These are phyloP conservation scores for Xestia rhomboidea DNA, from an alignment of 2,888 invertebrate species.

Conservation along the genomic window DNA sequence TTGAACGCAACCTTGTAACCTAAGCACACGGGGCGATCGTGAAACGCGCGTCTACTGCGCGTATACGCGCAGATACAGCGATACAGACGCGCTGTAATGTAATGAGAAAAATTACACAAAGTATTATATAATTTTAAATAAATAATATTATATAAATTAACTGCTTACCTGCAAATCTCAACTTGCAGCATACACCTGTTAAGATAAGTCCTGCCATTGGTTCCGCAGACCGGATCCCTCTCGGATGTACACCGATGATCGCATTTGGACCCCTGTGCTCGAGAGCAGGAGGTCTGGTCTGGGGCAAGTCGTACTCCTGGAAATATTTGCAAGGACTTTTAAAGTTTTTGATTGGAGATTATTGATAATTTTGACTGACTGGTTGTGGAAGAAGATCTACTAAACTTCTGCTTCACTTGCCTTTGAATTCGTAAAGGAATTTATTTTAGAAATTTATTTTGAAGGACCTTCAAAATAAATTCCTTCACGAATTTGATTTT, in stretches of 20 bases:
- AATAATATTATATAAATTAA: no score
- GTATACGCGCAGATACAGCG: no score
- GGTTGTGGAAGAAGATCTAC: not conserved
- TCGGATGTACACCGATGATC: constrained; percentile 95
- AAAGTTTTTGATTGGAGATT: not conserved
- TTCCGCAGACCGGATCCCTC: constrained; percentile 96
- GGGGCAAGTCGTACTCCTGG: constrained; percentile 88
- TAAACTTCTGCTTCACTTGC: not conserved
- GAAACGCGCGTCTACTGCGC: no score
- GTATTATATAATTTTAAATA: no score
- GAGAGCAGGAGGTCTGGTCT: constrained; percentile 91
- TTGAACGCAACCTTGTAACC: no score
- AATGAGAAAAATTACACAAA: no score
- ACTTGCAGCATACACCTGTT: constrained; percentile 95
- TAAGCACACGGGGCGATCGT: no score
- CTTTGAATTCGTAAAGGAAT: not conserved
- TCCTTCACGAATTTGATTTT: no score
- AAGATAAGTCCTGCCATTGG: constrained; percentile 94
- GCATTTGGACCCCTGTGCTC: constrained; percentile 92
- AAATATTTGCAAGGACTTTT: constrained; percentile 48
- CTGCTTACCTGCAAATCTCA: constrained; percentile 93
- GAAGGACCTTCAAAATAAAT: no score
- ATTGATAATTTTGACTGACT: not conserved
- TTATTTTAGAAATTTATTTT: no score
- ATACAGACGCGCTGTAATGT: no score